A percentile compares a stretch with the other conserved stretches of the same genome.
phyloP scores from a whole-genome alignment of 2,797 vertebrate species.

The Melanogrammus aeglefinus region DNA sequence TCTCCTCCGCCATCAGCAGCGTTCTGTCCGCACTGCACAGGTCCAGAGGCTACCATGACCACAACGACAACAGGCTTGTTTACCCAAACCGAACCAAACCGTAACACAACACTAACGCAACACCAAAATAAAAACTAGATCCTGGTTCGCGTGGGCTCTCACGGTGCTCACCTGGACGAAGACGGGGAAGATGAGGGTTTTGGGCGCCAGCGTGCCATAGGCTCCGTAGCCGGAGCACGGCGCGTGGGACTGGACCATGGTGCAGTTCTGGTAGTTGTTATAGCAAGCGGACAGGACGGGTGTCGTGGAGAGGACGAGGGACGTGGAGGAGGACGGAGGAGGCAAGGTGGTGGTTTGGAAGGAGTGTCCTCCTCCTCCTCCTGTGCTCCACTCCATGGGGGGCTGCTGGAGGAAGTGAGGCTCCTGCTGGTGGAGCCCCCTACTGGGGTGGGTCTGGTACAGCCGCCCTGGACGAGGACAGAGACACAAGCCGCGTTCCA shows the following conservation, averaged over 20 bases:
- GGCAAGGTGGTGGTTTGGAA: slow-evolving; percentile 53
- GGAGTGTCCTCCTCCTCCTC: slow-evolving; percentile 25
- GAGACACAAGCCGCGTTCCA: not conserved
- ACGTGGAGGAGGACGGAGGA: not conserved
- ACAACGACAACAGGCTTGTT: not conserved
- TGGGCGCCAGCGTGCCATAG: slow-evolving; percentile 79
- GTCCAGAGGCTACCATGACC: slow-evolving; percentile 79
- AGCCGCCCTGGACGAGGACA: slow-evolving; percentile 54
- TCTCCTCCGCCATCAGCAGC: slow-evolving; percentile 84
- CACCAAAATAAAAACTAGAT: not conserved
- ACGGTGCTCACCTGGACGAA: slow-evolving; percentile 80
- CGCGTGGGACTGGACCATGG: slow-evolving; percentile 80
- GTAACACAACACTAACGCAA: not conserved
- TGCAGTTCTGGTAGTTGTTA: slow-evolving; percentile 87
- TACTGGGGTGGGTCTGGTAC: slow-evolving; percentile 73
- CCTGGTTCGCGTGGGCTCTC: not conserved
- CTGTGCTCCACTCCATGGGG: slow-evolving; percentile 65
- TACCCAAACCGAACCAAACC: no score
- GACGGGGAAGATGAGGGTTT: slow-evolving; percentile 87
- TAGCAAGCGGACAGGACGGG: slow-evolving; percentile 65
- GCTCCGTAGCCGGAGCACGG: slow-evolving; percentile 79
- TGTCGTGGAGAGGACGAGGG: not conserved
- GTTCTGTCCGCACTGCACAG: slow-evolving; percentile 85
- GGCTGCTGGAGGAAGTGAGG: slow-evolving; percentile 42
- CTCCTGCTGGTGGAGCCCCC: slow-evolving; percentile 46